Percentiles rank a stretch among this genome's conserved stretches.
Evolutionary conservation across 2,797 vertebrate species (phyloP).

Genomic region (Antrozous pallidus): DNA sequence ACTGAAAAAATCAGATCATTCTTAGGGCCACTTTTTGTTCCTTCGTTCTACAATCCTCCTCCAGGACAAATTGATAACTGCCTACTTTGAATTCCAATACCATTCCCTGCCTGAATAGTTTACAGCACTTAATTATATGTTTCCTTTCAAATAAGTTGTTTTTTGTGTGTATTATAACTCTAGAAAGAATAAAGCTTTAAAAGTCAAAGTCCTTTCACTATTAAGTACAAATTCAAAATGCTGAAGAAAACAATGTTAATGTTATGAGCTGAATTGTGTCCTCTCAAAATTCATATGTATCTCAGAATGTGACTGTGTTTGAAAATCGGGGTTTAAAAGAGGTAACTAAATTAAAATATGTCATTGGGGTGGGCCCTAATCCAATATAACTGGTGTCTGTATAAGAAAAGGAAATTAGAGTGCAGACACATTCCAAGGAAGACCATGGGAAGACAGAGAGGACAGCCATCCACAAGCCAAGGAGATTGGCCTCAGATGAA

Average conservation of each 20-base stretch:
- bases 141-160: slow-evolving; percentile 35
- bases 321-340: background rate
- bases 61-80: background rate
- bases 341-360: background rate
- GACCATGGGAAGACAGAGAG: background rate
- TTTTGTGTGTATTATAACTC: background rate
- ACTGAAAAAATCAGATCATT: background rate
- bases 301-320: slow-evolving; percentile 18
- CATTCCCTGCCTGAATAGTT: background rate
- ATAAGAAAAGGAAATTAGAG: background rate
- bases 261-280: background rate
- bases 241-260: background rate
- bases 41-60: background rate
- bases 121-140: background rate
- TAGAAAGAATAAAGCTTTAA: background rate
- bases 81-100: slow-evolving; percentile 19
- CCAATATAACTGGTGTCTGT: background rate
- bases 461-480: background rate
- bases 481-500: background rate
- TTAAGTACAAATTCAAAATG: background rate
- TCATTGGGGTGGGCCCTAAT: background rate
- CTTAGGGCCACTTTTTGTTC: background rate
- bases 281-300: background rate
- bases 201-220: background rate
- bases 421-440: background rate